Evolutionary conservation across 2,797 vertebrate genomes (phyloP).

Genomic region (Acanthis flammea): DNA sequence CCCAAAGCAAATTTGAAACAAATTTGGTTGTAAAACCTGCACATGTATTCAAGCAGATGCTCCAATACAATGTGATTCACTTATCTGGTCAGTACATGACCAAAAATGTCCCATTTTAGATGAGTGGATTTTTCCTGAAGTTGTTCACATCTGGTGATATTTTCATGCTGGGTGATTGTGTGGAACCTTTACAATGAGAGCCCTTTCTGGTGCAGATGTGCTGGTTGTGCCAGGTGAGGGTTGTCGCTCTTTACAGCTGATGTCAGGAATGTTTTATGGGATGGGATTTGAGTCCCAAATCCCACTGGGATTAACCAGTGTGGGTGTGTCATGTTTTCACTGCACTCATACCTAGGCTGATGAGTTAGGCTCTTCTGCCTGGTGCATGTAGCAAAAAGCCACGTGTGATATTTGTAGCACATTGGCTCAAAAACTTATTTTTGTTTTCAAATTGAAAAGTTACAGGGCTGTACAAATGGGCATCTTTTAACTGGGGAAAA

Average conservation of each 20-base stretch:
- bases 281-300: not conserved
- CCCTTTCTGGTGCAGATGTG: not conserved
- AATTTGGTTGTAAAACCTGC: not conserved
- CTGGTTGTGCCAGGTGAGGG: not conserved
- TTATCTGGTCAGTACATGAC: not conserved
- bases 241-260: not conserved
- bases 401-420: not conserved
- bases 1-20: not conserved
- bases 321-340: not conserved
- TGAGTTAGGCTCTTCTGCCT: not conserved
- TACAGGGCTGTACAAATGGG: rapidly evolving
- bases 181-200: not conserved
- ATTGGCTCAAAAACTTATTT: rapidly evolving
- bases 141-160: not conserved
- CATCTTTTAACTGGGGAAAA: rapidly evolving
- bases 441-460: not conserved
- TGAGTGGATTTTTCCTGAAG: not conserved
- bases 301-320: not conserved
- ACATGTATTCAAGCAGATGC: not conserved
- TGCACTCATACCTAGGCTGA: not conserved
- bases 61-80: not conserved
- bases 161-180: not conserved
- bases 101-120: not conserved
- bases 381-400: not conserved
- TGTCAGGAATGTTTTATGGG: not conserved